Percentiles rank a stretch among this genome's conserved stretches.
Evolutionary conservation across 2,888 invertebrate species (phyloP).

Genomic region (Siphlonurus alternatus): DNA sequence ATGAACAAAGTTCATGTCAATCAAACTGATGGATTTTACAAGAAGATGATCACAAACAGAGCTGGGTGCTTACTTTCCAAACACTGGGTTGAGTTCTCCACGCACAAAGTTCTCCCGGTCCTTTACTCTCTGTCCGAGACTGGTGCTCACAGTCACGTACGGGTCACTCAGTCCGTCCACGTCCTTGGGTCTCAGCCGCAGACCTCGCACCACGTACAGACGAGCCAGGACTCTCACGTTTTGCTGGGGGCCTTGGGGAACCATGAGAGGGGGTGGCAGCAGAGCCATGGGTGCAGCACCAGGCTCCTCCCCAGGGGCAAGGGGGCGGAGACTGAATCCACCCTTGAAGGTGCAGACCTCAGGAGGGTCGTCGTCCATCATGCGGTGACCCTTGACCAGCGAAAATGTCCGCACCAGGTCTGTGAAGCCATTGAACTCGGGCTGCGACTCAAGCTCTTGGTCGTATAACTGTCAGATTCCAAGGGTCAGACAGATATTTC

Average conservation of each 20-base stretch:
- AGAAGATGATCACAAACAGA: too few relatives aligned
- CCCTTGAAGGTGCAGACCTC: neutral
- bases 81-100: neutral
- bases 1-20: too few relatives aligned
- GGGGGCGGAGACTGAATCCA: neutral
- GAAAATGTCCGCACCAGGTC: neutral
- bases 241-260: neutral
- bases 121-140: neutral
- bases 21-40: too few relatives aligned
- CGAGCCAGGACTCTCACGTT: neutral
- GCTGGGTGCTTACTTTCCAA: neutral
- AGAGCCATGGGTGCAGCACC: neutral
- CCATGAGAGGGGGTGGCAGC: neutral
- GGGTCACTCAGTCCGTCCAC: neutral
- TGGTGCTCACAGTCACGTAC: neutral
- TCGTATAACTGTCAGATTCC: neutral
- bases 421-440: neutral
- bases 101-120: neutral
- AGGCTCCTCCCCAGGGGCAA: neutral
- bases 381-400: neutral
- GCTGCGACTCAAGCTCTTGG: neutral
- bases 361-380: neutral
- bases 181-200: neutral
- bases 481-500: too few relatives aligned
- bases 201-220: neutral